Conservation (phyloP, 2,888 invertebrate genomes). For the Physocephala rufipes region DNA sequence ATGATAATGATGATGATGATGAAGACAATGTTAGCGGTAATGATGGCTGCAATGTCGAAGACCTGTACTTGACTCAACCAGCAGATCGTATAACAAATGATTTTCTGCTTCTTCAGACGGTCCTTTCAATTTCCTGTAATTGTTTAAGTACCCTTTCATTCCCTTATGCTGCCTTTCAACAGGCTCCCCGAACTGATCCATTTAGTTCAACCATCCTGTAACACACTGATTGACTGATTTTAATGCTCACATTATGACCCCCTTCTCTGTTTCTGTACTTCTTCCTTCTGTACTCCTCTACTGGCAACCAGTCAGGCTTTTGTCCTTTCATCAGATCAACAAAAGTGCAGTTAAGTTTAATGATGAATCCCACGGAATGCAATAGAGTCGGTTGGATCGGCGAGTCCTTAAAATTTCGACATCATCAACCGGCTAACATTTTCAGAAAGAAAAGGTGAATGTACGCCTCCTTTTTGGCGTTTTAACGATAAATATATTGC, state of each 20-base stretch:
- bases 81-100: conserved; percentile 37
- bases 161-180: neutral
- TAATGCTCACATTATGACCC: conserved; percentile 4
- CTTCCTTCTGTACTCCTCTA: too few relatives aligned
- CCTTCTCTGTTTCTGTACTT: conserved; percentile 17
- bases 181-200: conserved; percentile 14
- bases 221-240: conserved; percentile 24
- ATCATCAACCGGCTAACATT: neutral
- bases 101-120: conserved; percentile 43
- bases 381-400: neutral
- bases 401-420: conserved; percentile 10
- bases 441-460: neutral
- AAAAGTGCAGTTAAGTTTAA: conserved; percentile 31
- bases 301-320: neutral
- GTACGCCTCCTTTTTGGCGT: neutral
- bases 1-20: conserved; percentile 4
- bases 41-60: conserved; percentile 39
- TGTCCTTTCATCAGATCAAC: neutral
- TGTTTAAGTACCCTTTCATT: conserved; percentile 13
- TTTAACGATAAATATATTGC: too few relatives aligned
- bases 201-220: too few relatives aligned
- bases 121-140: conserved; percentile 27
- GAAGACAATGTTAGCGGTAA: conserved; percentile 16
- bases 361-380: conserved; percentile 21
- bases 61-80: conserved; percentile 37